Percentiles rank a stretch among this genome's conserved stretches.
phyloP scores from a whole-genome alignment of 2,888 invertebrate species.

The Lithodes maja region DNA sequence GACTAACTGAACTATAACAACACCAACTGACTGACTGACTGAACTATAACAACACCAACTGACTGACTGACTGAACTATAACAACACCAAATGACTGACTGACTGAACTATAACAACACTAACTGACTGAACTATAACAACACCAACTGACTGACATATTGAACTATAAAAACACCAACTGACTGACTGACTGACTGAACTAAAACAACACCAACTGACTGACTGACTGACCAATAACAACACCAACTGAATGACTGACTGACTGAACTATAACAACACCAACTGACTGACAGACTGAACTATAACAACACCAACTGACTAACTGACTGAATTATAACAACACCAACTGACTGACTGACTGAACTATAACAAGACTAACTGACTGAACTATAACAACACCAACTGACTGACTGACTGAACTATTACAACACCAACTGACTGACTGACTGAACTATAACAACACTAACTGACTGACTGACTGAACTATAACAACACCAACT shows the following conservation, averaged over 20 bases:
- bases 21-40: not conserved
- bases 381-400: conserved; percentile 10
- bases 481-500: not conserved
- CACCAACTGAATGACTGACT: not conserved
- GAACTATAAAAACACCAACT: not conserved
- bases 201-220: not conserved
- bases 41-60: not conserved
- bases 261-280: conserved; percentile 3
- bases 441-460: conserved; percentile 9
- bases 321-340: conserved; percentile 1
- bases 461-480: not conserved
- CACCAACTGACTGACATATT: conserved; percentile 9
- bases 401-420: conserved; percentile 16
- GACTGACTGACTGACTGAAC: conserved; percentile 13
- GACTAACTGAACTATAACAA: not conserved
- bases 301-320: not conserved
- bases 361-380: not conserved
- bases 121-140: conserved; percentile 10
- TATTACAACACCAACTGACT: conserved; percentile 3
- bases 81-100: not conserved
- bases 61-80: not conserved
- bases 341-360: conserved; percentile 5
- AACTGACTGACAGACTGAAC: conserved; percentile 10
- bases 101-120: not conserved
- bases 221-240: not conserved